Percentiles rank a stretch among this genome's conserved stretches.
These are phyloP conservation scores for Philopotamus ludificatus DNA, from an alignment of 1,140 invertebrate genomes.

Conservation along the genomic window DNA sequence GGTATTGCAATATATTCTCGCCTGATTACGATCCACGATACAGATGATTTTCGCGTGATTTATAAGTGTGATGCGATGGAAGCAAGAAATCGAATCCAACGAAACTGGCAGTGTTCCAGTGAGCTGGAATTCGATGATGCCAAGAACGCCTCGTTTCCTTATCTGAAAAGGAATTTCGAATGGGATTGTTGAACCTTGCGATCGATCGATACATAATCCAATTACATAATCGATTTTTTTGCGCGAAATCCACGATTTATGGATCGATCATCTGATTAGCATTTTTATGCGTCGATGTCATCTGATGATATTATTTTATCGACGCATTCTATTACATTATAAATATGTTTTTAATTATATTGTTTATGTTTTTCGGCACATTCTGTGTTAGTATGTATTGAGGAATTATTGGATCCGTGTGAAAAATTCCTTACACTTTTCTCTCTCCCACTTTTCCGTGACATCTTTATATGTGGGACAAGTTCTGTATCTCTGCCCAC, in stretches of 20 bases:
- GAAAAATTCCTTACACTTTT: constrained; percentile 12
- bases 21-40: neutral
- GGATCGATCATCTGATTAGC: too few species aligned
- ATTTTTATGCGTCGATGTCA: too few species aligned
- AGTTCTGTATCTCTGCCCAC: neutral
- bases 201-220: too few species aligned
- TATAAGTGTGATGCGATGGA: constrained; percentile 16
- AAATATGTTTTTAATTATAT: too few species aligned
- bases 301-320: too few species aligned
- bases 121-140: constrained; percentile 7
- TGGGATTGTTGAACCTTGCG: constrained; percentile 20
- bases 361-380: too few species aligned
- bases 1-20: too few species aligned
- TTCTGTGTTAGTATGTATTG: too few species aligned
- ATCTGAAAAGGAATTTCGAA: constrained; percentile 11
- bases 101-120: constrained; percentile 13
- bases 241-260: too few species aligned
- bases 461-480: constrained; percentile 3
- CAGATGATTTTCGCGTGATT: constrained; percentile 15
- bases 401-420: constrained; percentile 3
- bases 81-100: constrained; percentile 8
- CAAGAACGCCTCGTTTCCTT: constrained; percentile 4
- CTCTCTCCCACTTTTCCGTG: neutral
- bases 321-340: too few species aligned
- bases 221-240: too few species aligned